These are phyloP conservation scores for Phocoena sinus DNA, from an alignment of 2,113 vertebrate species.

Conservation along the genomic window DNA sequence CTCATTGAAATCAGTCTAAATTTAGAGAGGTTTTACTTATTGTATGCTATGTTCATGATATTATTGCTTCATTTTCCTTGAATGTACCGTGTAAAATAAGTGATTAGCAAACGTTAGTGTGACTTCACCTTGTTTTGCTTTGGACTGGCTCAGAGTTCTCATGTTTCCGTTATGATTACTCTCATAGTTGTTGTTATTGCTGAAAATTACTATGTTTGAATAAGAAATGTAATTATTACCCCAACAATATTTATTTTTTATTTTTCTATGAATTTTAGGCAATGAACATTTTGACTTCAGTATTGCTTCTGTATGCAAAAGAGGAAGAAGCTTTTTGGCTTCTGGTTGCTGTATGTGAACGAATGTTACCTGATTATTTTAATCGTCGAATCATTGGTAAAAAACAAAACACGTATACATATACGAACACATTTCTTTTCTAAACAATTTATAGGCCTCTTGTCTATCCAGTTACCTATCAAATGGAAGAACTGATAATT, in stretches of 20 bases:
- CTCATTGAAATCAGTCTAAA: background rate
- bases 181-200: background rate
- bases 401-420: background rate
- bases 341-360: conserved; percentile 95
- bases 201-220: conserved; percentile 15
- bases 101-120: background rate
- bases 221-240: conserved; percentile 6
- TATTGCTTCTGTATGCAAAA: conserved; percentile 96
- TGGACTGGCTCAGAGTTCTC: background rate
- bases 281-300: conserved; percentile 99
- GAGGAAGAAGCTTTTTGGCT: conserved; percentile 99
- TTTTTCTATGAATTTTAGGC: conserved; percentile 82
- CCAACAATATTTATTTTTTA: conserved; percentile 11
- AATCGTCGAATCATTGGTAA: conserved; percentile 97
- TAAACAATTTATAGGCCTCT: conserved; percentile 28
- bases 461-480: conserved; percentile 23
- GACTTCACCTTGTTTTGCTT: background rate
- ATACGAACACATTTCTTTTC: background rate
- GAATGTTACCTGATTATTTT: conserved; percentile 98
- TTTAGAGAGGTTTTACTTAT: conserved; percentile 28
- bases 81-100: background rate
- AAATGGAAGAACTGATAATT: conserved; percentile 46
- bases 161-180: background rate
- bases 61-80: background rate
- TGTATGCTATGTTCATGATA: background rate